Evolutionary conservation across 2,113 vertebrate genomes (phyloP), one percentile per base, ranked within the genome.

Genomic region (Polyodon spathula): DNA sequence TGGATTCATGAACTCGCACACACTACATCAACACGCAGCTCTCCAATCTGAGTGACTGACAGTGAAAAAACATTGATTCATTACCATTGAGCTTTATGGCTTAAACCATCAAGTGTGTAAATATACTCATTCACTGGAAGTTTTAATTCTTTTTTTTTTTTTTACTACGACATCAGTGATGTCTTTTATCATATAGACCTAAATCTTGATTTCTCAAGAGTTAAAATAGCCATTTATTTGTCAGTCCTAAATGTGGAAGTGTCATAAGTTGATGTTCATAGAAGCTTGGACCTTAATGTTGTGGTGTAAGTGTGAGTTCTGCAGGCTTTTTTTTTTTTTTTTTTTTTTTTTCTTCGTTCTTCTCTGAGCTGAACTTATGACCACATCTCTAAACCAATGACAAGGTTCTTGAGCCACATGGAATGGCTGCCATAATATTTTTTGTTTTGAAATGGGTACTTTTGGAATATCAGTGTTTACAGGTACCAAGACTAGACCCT

Each of bases 201-300:
- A 92, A 94, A 91, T 98, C 96, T 97, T 98, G 96, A 92, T 97
- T 97, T 97, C 88, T 90, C 95, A 98, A 98, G 96, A 98, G 88
- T 87, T 92, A 89, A 92, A 90, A 88, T 86, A 88, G 86, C 84
- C 85, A 87, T 94, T 93, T 90, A 84, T 89, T 91, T 93, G 87
- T 84, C 79, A 81, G 81, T 89, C 88, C 91, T 92, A 84, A 88
- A 86, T 89, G 87, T 92, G 90, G 91, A 90, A 88, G 86, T 75
- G 73, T 79, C 67, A 73, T 87, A 81, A 74, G 78, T 84, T 71
- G 67, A 67, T 73, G 62, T 81, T 81, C 84, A 84, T 90, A 90
- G 86, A 88, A 84, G 86, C 84, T 82, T 75, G 78, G 79, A 89
- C 87, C 87, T 89, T 73, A 77, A 78, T 77, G 77, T 89, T 91